A percentile compares a stretch with the other conserved stretches of the same genome.
These are phyloP conservation scores for Aradophagus sp. DNA, from an alignment of 1,140 invertebrate species.

Conservation along the genomic window DNA sequence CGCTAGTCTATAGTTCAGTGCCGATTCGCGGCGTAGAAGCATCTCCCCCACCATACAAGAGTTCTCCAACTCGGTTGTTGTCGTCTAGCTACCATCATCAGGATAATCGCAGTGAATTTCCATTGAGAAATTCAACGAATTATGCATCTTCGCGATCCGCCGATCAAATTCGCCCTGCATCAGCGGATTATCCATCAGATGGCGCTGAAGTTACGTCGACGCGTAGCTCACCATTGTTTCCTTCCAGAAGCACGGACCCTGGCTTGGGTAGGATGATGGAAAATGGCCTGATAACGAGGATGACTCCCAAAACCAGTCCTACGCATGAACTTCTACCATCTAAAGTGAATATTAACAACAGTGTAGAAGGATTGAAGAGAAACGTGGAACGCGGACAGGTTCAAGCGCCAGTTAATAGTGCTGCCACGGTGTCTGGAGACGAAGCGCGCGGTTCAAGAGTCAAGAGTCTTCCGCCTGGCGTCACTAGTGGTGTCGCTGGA, in stretches of 20 bases:
- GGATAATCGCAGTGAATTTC: conserved; percentile 59
- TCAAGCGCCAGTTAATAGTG: conserved; percentile 67
- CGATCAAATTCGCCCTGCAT: conserved; percentile 52
- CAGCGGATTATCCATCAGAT: conserved; percentile 59
- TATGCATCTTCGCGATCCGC: conserved; percentile 63
- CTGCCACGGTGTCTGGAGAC: conserved; percentile 46
- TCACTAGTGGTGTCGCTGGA: conserved; percentile 72
- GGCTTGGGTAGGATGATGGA: no score
- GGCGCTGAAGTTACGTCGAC: conserved; percentile 44
- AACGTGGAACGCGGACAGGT: conserved; percentile 62
- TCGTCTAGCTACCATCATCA: conserved; percentile 61
- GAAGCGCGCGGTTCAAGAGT: conserved; percentile 65
- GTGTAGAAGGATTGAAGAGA: no score
- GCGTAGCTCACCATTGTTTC: conserved; percentile 53
- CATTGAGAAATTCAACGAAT: conserved; percentile 58
- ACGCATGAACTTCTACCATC: conserved; percentile 49
- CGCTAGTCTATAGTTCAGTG: conserved; percentile 33
- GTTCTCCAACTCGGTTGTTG: conserved; percentile 61
- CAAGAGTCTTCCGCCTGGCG: conserved; percentile 70
- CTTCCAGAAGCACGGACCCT: no score
- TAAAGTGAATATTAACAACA: conserved; percentile 16
- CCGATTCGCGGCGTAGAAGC: conserved; percentile 1
- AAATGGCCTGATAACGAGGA: conserved; percentile 42
- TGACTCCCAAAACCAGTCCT: conserved; percentile 61
- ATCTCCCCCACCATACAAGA: conserved; percentile 44